Percentiles rank a stretch among this genome's conserved stretches.
Conservation (phyloP, 2,888 invertebrate genomes). For the Sphaerophoria taeniata region DNA sequence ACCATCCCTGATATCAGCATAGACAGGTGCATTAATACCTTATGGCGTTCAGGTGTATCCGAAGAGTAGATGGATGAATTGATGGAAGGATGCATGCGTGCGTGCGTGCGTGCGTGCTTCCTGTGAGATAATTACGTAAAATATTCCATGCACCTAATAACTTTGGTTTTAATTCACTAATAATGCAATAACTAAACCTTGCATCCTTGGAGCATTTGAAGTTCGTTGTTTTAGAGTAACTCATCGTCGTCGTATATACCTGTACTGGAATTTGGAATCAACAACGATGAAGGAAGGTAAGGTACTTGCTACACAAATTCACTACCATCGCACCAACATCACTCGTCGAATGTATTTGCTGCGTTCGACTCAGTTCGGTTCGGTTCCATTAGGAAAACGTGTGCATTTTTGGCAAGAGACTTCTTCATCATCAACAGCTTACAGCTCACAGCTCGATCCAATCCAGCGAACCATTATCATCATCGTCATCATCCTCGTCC, state of each 20-base stretch:
- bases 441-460: too few relatives aligned
- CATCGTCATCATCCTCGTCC: too few relatives aligned
- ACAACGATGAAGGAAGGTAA: background rate
- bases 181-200: conserved; percentile 73
- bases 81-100: conserved; percentile 68
- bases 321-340: background rate
- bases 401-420: conserved; percentile 56
- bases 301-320: too few relatives aligned
- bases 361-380: too few relatives aligned
- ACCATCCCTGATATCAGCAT: conserved; percentile 19
- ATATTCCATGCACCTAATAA: conserved; percentile 75
- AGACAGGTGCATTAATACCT: conserved; percentile 64
- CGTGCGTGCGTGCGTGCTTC: conserved; percentile 74
- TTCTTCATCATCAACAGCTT: conserved; percentile 8
- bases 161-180: conserved; percentile 75
- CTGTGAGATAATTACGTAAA: conserved; percentile 74
- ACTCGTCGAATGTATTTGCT: conserved; percentile 58
- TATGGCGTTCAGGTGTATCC: conserved; percentile 53
- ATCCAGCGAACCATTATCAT: conserved; percentile 30
- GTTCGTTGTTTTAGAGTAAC: too few relatives aligned
- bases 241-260: background rate
- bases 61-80: conserved; percentile 56
- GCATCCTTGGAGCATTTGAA: conserved; percentile 65
- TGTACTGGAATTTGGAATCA: background rate
- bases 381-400: conserved; percentile 50